Base-by-base conservation (phyloP, 1,140 invertebrate genomes). In the Scaptomyza hsui region DNA sequence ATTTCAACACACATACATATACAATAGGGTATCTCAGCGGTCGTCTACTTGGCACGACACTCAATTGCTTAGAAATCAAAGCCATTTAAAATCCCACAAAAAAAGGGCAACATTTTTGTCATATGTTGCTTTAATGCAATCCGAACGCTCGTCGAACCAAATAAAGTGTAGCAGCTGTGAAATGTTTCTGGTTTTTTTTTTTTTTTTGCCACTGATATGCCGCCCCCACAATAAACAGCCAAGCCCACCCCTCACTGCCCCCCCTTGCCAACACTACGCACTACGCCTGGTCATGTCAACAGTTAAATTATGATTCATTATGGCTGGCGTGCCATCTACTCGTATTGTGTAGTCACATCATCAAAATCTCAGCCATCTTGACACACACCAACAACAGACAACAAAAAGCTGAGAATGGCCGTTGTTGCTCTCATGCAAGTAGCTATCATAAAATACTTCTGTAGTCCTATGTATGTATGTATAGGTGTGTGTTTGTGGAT, bases 261-360 rank as follows among this genome's bases (percentile, higher is more conserved):
- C 12, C 32, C 37, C n/a, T n/a, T n/a, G n/a, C n/a, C n/a, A n/a
- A n/a, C n/a, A n/a, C n/a, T 13, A 15, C 21, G 12, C 42, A 21
- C 42, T 26, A 9, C 26, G 48, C 24, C 35, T 71, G 68, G 68
- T 59, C 62, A 65, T 72, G 62, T 72, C 69, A 67, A 67, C 69
- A 72, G 69, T 59, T 45, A 70, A 70, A 70, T 70, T 70, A 70
- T 70, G 67, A 70, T 70, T 70, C 67, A 70, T 70, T 70, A 70
- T 70, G 67, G 67, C 60, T 15, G 51, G 56, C 72, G 69, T 75
- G 57, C 72, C 61, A 65, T 51, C 69, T 61, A 37, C 32, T 37
- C 32, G 32, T 37, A 72, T 67, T 75, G 72, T 75, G 72, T 75
- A 72, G 72, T 72, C 72, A 72, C 72, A 75, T 75, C 72, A 72